Evolutionary conservation across 2,113 vertebrate genomes (phyloP), one percentile per base, ranked within the genome.

Genomic region (Dasyornis broadbenti): DNA sequence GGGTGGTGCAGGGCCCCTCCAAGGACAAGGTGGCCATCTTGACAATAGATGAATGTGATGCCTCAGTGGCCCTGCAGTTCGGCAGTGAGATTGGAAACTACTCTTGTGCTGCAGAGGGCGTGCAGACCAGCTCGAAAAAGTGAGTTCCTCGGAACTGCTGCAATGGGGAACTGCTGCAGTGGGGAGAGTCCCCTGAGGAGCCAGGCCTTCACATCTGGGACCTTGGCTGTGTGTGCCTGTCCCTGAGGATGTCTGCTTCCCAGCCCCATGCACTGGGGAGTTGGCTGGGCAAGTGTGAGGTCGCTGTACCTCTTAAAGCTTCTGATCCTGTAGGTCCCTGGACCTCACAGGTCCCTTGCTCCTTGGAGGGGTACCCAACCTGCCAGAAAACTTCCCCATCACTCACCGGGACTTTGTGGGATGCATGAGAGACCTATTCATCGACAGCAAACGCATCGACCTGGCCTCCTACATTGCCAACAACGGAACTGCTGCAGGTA

Each of bases 111-210:
- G 99, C 99, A 17, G 99, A 99, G 90, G 99, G 99, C 61, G 98
- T 98, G 82, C 99, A 99, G 97, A 99, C 98, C 95, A 99, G 99
- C 98, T 99, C 98, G 21, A 99, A 99, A 96, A 99, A 99, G 99
- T 99, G 97, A 99, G 99, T 95, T 86, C 72, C 85, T 69, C 17
- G 11, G 31, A 66, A 13, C 21, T 49, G 70, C 64, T 66, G 69
- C 0, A 1, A 26, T 52, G 59, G 52, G 42, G 49, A 72, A 11
- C 21, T 47, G 70, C 64, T 66, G 69, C 0, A 1, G 28, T 53
- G 60, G 52, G 42, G 44, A 70, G 47, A 23, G 33, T 65, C 8
- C 18, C 15, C 42, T 39, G 28, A 4, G 5, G 39, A 44, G 52
- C 78, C 56, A 65, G 45, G 47, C 50, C 30, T 78, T 77, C 22